A percentile compares a stretch with the other conserved stretches of the same genome.
These are phyloP conservation scores for Cephus runcator DNA, from an alignment of 2,888 invertebrate species.

Conservation along the genomic window DNA sequence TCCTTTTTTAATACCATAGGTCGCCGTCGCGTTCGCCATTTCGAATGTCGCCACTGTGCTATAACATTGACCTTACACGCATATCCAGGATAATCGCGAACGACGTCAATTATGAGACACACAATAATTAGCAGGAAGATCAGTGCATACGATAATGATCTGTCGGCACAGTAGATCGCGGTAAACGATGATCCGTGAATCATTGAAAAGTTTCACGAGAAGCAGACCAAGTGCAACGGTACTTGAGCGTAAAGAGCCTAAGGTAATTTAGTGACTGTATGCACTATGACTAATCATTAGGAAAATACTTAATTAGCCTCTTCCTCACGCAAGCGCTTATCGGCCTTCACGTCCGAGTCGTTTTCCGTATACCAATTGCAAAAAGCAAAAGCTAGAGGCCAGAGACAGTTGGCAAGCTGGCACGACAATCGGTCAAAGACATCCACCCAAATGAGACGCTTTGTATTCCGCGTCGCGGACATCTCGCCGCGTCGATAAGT, in stretches of 20 bases:
- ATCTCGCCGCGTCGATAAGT: neutral
- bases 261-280: neutral
- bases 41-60: neutral
- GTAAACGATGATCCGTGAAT: neutral
- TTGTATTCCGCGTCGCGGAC: constrained; percentile 42
- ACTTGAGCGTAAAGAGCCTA: neutral
- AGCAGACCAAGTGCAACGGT: neutral
- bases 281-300: neutral
- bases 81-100: neutral
- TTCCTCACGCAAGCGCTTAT: neutral
- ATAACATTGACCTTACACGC: neutral
- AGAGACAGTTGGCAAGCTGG: neutral
- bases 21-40: neutral
- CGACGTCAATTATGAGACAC: neutral
- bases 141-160: neutral
- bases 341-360: neutral
- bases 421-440: neutral
- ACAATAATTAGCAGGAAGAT: neutral
- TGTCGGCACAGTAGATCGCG: neutral
- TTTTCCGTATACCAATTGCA: neutral
- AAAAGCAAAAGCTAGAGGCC: neutral
- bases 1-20: neutral
- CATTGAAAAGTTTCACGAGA: neutral
- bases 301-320: neutral
- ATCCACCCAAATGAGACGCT: constrained; percentile 45